Base-by-base conservation (phyloP, 2,797 vertebrate species). In the Pachyuromys duprasi region DNA sequence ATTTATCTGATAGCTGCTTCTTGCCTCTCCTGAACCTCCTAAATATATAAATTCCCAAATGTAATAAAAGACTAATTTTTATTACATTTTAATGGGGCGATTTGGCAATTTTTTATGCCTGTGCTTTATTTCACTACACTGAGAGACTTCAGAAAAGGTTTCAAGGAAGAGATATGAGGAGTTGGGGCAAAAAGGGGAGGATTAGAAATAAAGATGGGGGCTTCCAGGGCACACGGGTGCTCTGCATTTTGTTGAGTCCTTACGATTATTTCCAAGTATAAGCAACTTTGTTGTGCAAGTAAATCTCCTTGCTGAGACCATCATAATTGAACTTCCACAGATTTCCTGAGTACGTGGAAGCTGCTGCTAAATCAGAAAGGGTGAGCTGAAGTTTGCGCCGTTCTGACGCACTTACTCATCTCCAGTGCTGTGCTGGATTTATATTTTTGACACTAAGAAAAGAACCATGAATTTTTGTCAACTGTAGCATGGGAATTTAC, bases 401-500 rank as follows among this genome's bases (percentile, higher is more conserved):
- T 89, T 93, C 75, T 83, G 72, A 94, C 93, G 55, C 93, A 97
- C 96, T 98, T 96, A 96, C 97, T 98, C 96, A 93, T 98, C 97
- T 97, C 97, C 97, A 89, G 75, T 96, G 98, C 95, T 98, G 92
- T 39, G 93, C 97, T 98, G 97, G 96, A 98, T 98, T 98, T 98
- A 98, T 98, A 98, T 98, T 98, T 74, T 67, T 97, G 97, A 98
- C 80, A 63, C 89, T 93, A 97, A 97, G 89, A 96, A 97, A 98
- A 97, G 96, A 86, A 3, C 95, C 91, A 97, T 98, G 97, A 98
- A 98, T 98, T 98, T 98, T 98, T 97, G 97, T 98, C 97, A 98
- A 95, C 96, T 97, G 90, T 93, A 94, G 94, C 86, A 18, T 0
- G 14, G 93, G 96, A 98, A 98, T 98, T 98, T 98, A 98, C 97